phyloP scores from a whole-genome alignment of 2,113 vertebrate species.

The Thunnus thynnus region DNA sequence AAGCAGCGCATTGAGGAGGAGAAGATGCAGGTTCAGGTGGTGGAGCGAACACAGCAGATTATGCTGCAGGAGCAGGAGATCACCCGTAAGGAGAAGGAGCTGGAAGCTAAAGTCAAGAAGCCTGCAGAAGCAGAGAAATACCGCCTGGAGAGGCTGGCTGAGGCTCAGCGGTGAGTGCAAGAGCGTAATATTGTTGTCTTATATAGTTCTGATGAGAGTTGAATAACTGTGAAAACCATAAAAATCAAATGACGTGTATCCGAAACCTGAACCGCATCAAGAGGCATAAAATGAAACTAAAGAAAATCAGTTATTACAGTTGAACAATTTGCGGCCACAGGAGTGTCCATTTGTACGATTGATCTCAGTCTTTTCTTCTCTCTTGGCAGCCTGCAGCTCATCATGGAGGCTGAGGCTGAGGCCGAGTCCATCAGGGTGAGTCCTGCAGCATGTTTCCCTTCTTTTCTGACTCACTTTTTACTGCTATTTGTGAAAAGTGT shows the following conservation, averaged over 20 bases:
- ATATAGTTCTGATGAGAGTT: background rate
- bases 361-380: background rate
- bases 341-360: too few species aligned
- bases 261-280: background rate
- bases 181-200: background rate
- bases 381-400: conserved; percentile 86
- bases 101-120: conserved; percentile 91
- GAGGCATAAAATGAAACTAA: background rate
- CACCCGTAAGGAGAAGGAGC: conserved; percentile 89
- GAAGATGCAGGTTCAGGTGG: conserved; percentile 93
- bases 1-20: conserved; percentile 96
- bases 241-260: background rate
- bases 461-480: background rate
- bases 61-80: conserved; percentile 94
- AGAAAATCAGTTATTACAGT: background rate
- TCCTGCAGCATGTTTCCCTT: background rate
- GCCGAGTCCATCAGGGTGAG: conserved; percentile 90
- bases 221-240: background rate
- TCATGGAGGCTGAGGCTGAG: conserved; percentile 94
- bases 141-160: conserved; percentile 89
- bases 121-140: conserved; percentile 92
- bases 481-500: background rate
- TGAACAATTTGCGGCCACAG: background rate
- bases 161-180: conserved; percentile 86
- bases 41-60: conserved; percentile 94